phyloP scores from a whole-genome alignment of 53 echinoderm and acorn worm genomes.

The Paelopatides confundens region DNA sequence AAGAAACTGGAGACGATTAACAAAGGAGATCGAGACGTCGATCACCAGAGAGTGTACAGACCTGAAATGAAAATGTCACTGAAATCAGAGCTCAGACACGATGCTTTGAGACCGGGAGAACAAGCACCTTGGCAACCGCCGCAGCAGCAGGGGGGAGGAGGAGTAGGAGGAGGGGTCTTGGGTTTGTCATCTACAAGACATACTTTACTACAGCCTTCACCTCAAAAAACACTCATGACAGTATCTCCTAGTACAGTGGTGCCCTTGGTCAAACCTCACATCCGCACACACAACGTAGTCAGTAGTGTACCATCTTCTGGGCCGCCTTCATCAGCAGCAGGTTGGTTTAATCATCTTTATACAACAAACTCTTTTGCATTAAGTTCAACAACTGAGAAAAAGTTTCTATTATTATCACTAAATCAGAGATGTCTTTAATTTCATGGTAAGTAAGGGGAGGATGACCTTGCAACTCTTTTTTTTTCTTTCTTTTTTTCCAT shows the following conservation, averaged over 20 bases:
- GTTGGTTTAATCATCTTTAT: neutral
- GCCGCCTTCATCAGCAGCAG: conserved; percentile 2
- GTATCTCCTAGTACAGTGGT: conserved; percentile 13
- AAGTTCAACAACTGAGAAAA: too few relatives aligned
- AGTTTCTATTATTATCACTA: too few relatives aligned
- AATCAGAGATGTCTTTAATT: too few relatives aligned
- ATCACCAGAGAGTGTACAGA: conserved; percentile 21
- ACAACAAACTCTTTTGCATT: neutral
- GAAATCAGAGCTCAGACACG: conserved; percentile 18
- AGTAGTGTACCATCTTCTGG: neutral
- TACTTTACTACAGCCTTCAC: neutral
- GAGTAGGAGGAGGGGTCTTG: neutral
- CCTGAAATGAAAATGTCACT: conserved; percentile 47
- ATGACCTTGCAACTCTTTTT: too few relatives aligned
- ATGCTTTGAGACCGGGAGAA: neutral
- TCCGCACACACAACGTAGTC: conserved; percentile 17
- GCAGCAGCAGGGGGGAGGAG: neutral
- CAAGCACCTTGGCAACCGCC: neutral
- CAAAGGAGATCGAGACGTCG: neutral
- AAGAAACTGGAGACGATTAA: neutral
- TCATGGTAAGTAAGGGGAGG: too few relatives aligned
- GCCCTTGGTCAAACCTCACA: conserved; percentile 8
- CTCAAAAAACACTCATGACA: neutral
- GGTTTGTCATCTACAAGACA: neutral
- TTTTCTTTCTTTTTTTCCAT: too few relatives aligned